Percentiles rank a stretch among this genome's conserved stretches.
Evolutionary conservation across 2,113 vertebrate genomes (phyloP).

Genomic region (Pampusana beccarii): DNA sequence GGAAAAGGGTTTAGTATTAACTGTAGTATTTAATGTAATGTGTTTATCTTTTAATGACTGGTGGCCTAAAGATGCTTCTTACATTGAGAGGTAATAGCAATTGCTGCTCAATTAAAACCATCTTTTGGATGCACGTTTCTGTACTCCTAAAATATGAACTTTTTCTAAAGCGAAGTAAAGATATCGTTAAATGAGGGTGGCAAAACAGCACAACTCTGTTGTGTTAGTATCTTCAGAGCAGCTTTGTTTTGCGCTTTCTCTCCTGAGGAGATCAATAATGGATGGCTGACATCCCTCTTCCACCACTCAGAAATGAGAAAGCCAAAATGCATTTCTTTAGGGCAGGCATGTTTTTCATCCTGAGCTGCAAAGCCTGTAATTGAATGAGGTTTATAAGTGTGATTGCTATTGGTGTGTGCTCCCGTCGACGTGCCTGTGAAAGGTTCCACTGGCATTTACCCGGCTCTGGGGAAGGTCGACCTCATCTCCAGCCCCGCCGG

Average conservation of each 20-base stretch:
- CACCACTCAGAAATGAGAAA: conserved; percentile 61
- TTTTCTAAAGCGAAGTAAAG: background rate
- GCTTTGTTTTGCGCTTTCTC: conserved; percentile 31
- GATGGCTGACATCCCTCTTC: conserved; percentile 48
- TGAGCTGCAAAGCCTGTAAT: conserved; percentile 67
- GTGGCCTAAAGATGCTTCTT: background rate
- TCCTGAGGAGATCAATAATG: conserved; percentile 68
- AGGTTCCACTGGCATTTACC: conserved; percentile 67
- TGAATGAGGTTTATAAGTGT: conserved; percentile 67
- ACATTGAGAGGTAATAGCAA: background rate
- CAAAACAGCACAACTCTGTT: background rate
- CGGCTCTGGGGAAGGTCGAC: conserved; percentile 55
- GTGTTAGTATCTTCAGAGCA: conserved; percentile 1
- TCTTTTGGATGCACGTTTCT: background rate
- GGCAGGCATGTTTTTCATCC: conserved; percentile 64
- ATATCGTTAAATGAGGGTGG: background rate
- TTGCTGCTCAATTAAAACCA: background rate
- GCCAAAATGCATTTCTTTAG: conserved; percentile 64
- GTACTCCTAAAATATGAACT: background rate
- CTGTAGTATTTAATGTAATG: background rate
- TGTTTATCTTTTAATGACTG: background rate
- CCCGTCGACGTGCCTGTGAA: conserved; percentile 34
- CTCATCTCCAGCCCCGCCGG: conserved; percentile 29
- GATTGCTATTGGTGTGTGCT: conserved; percentile 57
- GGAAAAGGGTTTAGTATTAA: background rate